Evolutionary conservation across 2,888 invertebrate species (phyloP).

Genomic region (Noctua pronuba): DNA sequence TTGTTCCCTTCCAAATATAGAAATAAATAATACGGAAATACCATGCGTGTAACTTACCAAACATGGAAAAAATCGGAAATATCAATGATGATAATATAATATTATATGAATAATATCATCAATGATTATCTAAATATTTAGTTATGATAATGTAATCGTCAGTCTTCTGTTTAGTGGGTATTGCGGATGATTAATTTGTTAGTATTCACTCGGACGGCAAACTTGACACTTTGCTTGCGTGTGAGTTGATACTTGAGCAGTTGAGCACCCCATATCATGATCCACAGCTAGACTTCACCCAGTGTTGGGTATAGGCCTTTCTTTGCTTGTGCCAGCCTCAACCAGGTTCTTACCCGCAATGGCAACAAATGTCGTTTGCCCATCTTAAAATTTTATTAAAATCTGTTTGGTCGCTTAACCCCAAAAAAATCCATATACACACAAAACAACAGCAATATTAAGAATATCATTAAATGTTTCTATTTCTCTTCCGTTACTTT

Average conservation of each 20-base stretch:
- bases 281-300: neutral
- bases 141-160: slow-evolving; percentile 34
- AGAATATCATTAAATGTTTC: slow-evolving; percentile 4
- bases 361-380: neutral
- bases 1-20: slow-evolving; percentile 33
- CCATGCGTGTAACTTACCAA: neutral
- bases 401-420: too few relatives aligned
- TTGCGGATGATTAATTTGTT: slow-evolving; percentile 31
- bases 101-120: slow-evolving; percentile 17
- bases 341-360: neutral
- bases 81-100: slow-evolving; percentile 2
- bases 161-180: neutral
- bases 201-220: neutral
- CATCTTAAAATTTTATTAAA: neutral
- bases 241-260: neutral
- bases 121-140: slow-evolving; percentile 41
- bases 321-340: too few relatives aligned
- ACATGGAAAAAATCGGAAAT: slow-evolving; percentile 33
- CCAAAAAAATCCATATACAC: too few relatives aligned
- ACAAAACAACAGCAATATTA: too few relatives aligned
- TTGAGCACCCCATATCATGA: neutral
- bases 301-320: too few relatives aligned
- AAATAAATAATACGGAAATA: slow-evolving; percentile 37
- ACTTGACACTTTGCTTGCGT: neutral
- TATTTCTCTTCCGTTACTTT: slow-evolving; percentile 39